Evolutionary conservation across 1,140 invertebrate genomes (phyloP).

Genomic region (Himalopsyche phryganea): DNA sequence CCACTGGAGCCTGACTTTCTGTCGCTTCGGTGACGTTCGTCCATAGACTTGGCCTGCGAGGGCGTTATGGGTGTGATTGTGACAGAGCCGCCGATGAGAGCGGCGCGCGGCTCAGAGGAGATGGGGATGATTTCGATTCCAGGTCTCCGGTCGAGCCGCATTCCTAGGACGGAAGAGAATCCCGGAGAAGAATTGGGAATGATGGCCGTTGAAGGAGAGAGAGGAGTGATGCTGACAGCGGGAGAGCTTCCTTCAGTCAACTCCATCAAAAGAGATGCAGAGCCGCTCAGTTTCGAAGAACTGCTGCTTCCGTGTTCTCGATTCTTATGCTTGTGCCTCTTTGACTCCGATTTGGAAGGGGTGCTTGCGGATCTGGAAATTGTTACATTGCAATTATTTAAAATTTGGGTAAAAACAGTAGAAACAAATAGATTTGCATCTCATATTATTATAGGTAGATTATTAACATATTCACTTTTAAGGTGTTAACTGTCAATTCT

Average conservation of each 20-base stretch:
- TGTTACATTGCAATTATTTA: no score
- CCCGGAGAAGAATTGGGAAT: background rate
- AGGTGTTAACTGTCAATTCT: no score
- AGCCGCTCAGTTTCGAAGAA: conserved; percentile 37
- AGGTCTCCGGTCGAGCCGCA: conserved; percentile 63
- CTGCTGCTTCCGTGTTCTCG: conserved; percentile 20
- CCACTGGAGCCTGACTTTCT: conserved; percentile 60
- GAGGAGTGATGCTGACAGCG: conserved; percentile 75
- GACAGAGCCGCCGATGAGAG: conserved; percentile 67
- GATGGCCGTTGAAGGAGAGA: conserved; percentile 47
- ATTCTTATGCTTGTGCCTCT: conserved; percentile 30
- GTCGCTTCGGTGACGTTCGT: conserved; percentile 61
- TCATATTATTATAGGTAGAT: no score
- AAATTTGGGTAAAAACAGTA: no score
- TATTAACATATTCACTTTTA: no score
- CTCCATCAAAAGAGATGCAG: conserved; percentile 44
- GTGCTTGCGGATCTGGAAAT: conserved; percentile 16
- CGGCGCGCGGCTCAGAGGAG: conserved; percentile 57
- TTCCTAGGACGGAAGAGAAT: conserved; percentile 61
- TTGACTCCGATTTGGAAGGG: conserved; percentile 25
- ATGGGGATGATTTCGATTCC: conserved; percentile 81
- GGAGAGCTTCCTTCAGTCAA: conserved; percentile 61
- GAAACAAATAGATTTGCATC: no score
- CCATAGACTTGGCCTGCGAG: conserved; percentile 53
- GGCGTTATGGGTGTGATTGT: conserved; percentile 78